Conservation (phyloP, 1,140 invertebrate species). For the Phenacoccus solenopsis region DNA sequence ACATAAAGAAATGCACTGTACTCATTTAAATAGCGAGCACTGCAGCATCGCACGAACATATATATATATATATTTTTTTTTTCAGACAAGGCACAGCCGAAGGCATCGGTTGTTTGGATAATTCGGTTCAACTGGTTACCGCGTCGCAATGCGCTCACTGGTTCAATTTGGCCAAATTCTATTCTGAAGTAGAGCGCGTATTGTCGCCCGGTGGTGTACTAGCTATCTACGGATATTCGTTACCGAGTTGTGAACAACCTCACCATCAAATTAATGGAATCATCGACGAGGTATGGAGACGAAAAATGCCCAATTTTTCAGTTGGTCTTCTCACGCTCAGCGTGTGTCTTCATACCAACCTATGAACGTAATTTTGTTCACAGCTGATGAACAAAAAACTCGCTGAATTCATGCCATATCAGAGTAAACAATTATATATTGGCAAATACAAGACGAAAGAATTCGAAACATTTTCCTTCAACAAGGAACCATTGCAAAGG, state of each 20-base stretch:
- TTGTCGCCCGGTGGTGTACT: constrained; percentile 34
- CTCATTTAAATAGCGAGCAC: too few species aligned
- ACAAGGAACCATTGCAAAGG: constrained; percentile 23
- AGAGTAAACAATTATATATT: constrained; percentile 25
- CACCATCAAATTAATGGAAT: constrained; percentile 20
- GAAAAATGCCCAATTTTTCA: background rate
- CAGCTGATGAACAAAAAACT: constrained; percentile 21
- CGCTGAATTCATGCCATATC: constrained; percentile 22
- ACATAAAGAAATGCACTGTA: too few species aligned
- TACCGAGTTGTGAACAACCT: constrained; percentile 22
- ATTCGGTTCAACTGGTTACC: constrained; percentile 35
- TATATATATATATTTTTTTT: too few species aligned
- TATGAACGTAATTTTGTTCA: background rate
- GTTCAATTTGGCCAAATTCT: constrained; percentile 38
- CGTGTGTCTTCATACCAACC: too few species aligned
- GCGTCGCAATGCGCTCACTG: constrained; percentile 36
- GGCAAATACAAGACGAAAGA: constrained; percentile 22
- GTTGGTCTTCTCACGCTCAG: too few species aligned
- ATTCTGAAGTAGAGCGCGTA: constrained; percentile 34
- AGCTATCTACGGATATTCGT: constrained; percentile 33
- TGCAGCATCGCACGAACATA: too few species aligned
- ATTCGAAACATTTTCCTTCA: constrained; percentile 24
- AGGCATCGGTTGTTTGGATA: constrained; percentile 28
- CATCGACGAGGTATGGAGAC: constrained; percentile 22
- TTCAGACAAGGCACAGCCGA: constrained; percentile 33